Evolutionary conservation across 1,140 invertebrate species (phyloP).

Genomic region (Drosophila rufa): DNA sequence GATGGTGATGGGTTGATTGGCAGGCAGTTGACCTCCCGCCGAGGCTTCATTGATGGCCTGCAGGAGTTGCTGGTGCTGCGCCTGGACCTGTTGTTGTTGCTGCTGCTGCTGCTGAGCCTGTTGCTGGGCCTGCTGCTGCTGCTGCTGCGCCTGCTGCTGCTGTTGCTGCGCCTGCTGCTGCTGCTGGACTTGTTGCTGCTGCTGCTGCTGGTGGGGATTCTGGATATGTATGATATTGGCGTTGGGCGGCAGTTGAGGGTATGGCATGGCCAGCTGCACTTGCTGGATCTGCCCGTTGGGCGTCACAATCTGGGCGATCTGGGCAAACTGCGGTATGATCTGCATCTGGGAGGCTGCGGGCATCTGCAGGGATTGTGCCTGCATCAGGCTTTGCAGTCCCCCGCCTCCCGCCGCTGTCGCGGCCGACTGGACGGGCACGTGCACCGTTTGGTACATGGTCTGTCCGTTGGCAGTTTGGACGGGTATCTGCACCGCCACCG

Average conservation of each 20-base stretch:
- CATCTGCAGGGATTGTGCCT: slow-evolving; percentile 66
- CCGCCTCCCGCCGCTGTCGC: slow-evolving; percentile 87
- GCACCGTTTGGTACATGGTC: slow-evolving; percentile 96
- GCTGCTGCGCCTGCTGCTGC: slow-evolving; percentile 49
- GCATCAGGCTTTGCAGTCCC: slow-evolving; percentile 84
- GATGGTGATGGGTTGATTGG: slow-evolving; percentile 87
- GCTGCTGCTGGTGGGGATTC: slow-evolving; percentile 75
- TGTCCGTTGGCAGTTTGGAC: slow-evolving; percentile 95
- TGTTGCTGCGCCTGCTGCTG: slow-evolving; percentile 61
- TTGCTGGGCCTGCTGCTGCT: slow-evolving; percentile 53
- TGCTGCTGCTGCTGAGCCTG: slow-evolving; percentile 59
- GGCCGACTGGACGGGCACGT: slow-evolving; percentile 94
- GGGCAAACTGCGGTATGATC: slow-evolving; percentile 91
- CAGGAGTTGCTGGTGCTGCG: slow-evolving; percentile 72
- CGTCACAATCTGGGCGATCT: slow-evolving; percentile 94
- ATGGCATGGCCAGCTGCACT: slow-evolving; percentile 89
- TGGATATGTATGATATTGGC: slow-evolving; percentile 83
- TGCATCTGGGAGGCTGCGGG: slow-evolving; percentile 86
- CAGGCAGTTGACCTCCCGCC: slow-evolving; percentile 84
- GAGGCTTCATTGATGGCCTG: slow-evolving; percentile 76
- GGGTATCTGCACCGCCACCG: slow-evolving; percentile 96
- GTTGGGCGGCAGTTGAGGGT: slow-evolving; percentile 85
- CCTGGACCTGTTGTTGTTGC: slow-evolving; percentile 63
- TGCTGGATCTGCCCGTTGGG: slow-evolving; percentile 95
- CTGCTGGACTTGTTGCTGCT: slow-evolving; percentile 78